Percentiles rank a stretch among this genome's conserved stretches.
phyloP scores from a whole-genome alignment of 37 sponge, comb jelly and placozoan species.

The Diacarnus erythraeanus region DNA sequence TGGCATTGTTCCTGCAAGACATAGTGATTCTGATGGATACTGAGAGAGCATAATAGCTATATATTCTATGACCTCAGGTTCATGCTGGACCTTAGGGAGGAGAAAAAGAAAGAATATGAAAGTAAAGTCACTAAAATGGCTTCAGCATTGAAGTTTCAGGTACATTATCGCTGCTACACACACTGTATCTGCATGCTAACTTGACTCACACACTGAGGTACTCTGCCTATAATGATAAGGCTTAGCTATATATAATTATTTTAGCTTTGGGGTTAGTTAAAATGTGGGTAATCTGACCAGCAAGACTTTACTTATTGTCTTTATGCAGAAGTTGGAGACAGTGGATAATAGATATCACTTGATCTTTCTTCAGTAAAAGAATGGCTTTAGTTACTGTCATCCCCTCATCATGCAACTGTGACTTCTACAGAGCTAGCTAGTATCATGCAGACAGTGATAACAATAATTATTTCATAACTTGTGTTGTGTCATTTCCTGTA shows the following conservation, averaged over 20 bases:
- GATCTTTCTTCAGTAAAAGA: neutral
- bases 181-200: no score
- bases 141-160: conserved; percentile 37
- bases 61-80: conserved; percentile 31
- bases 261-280: no score
- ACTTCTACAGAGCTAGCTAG: no score
- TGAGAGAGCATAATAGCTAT: neutral
- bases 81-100: conserved; percentile 76
- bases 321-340: neutral
- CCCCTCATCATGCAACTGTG: neutral
- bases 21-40: neutral
- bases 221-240: no score
- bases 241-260: no score
- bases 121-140: conserved; percentile 80
- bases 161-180: neutral
- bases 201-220: no score
- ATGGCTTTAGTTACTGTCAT: neutral
- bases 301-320: neutral
- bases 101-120: conserved; percentile 50
- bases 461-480: neutral
- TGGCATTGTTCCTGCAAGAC: neutral
- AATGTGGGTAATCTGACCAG: no score
- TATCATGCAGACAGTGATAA: neutral
- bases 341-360: neutral
- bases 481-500: no score